Percentiles rank a stretch among this genome's conserved stretches.
phyloP scores from a whole-genome alignment of 2,797 vertebrate species.

The Amblyraja radiata region DNA sequence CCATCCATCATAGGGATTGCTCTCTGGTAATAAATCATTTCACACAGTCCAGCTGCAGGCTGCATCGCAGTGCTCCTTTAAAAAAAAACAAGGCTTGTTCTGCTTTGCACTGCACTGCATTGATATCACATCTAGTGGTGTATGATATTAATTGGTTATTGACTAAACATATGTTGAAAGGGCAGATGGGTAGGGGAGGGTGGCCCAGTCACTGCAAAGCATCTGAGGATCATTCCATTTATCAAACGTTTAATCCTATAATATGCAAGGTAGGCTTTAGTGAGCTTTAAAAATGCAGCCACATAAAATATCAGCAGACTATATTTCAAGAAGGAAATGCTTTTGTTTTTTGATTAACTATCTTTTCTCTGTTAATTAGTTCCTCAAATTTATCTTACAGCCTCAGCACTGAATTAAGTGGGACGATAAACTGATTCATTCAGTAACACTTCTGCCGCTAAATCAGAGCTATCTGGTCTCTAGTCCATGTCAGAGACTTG shows the following conservation, averaged over 20 bases:
- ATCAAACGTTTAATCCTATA: constrained; percentile 45
- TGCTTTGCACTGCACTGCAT: constrained; percentile 20
- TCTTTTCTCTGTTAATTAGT: background rate
- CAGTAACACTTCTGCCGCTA: too few species aligned
- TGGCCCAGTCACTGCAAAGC: constrained; percentile 59
- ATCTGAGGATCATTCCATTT: constrained; percentile 70
- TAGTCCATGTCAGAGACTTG: too few species aligned
- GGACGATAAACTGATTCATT: background rate
- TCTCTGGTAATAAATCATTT: constrained; percentile 36
- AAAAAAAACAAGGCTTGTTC: constrained; percentile 1
- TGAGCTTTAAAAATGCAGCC: background rate
- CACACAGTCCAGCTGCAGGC: constrained; percentile 33
- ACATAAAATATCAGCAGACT: background rate
- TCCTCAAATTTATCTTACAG: background rate
- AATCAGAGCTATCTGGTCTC: too few species aligned
- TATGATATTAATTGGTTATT: constrained; percentile 76
- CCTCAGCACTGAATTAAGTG: background rate
- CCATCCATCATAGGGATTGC: constrained; percentile 34
- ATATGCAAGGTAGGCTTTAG: background rate
- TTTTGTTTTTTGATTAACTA: background rate
- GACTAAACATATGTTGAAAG: constrained; percentile 68
- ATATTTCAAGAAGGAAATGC: background rate
- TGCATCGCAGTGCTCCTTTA: background rate
- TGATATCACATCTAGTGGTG: constrained; percentile 47
- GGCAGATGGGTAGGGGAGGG: constrained; percentile 51